These are phyloP conservation scores for Hiodon alosoides DNA, from an alignment of 2,113 vertebrate species.

Conservation along the genomic window DNA sequence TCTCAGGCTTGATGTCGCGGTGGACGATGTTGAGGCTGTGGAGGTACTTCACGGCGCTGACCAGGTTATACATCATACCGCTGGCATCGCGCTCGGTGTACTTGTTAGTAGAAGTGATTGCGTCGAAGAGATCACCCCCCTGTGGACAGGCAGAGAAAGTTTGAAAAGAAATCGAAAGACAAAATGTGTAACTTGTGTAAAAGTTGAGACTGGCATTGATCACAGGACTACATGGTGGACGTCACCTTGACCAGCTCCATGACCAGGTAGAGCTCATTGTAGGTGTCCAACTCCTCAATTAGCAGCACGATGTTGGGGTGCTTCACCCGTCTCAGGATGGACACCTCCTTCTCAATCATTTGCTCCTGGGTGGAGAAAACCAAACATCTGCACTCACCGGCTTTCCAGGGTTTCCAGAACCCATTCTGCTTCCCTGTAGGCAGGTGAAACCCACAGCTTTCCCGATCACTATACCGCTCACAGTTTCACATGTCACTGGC, in stretches of 20 bases:
- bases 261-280: conserved; percentile 85
- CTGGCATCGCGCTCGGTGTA: conserved; percentile 96
- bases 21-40: conserved; percentile 93
- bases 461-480: too few species aligned
- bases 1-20: conserved; percentile 97
- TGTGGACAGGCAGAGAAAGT: conserved; percentile 41
- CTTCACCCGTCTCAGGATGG: conserved; percentile 91
- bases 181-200: neutral
- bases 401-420: neutral
- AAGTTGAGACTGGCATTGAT: too few species aligned
- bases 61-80: conserved; percentile 94
- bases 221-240: neutral
- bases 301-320: conserved; percentile 96
- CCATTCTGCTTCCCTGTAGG: too few species aligned
- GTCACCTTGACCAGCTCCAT: conserved; percentile 97
- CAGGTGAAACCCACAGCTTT: too few species aligned
- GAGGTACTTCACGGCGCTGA: conserved; percentile 95
- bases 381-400: conserved; percentile 6
- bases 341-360: conserved; percentile 97
- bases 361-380: conserved; percentile 72
- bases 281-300: conserved; percentile 95
- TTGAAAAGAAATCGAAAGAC: neutral
- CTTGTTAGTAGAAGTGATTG: conserved; percentile 95
- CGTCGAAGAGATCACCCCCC: conserved; percentile 97
- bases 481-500: too few species aligned